These are phyloP conservation scores for Epinephelus lanceolatus DNA, from an alignment of 2,113 vertebrate species.

Conservation along the genomic window DNA sequence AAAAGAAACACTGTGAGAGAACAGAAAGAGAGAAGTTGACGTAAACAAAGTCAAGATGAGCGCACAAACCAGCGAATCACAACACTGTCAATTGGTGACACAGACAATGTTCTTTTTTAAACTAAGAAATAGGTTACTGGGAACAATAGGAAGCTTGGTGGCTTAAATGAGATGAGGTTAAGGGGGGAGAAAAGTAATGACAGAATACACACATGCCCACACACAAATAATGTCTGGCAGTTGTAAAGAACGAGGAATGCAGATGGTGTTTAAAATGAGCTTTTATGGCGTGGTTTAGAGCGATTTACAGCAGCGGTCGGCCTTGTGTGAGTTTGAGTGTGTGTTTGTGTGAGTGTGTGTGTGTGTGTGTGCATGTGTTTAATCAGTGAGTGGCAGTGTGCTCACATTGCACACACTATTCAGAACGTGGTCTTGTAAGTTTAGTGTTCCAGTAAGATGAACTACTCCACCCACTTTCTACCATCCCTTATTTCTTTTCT, in stretches of 20 bases:
- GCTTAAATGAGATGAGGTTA: conserved; percentile 44
- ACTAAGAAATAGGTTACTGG: conserved; percentile 35
- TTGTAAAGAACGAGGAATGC: conserved; percentile 67
- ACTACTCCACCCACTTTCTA: conserved; percentile 15
- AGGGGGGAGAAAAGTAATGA: conserved; percentile 15
- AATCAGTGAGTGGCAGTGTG: conserved; percentile 38
- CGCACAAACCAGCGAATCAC: conserved; percentile 13
- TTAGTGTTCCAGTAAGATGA: conserved; percentile 29
- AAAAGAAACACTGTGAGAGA: conserved; percentile 1
- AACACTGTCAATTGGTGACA: conserved; percentile 14
- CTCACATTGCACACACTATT: conserved; percentile 2
- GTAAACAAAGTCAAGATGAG: conserved; percentile 43
- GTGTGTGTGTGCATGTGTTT: conserved; percentile 27
- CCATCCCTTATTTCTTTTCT: neutral
- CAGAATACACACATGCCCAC: conserved; percentile 41
- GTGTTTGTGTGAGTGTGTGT: conserved; percentile 15
- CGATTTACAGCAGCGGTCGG: conserved; percentile 62
- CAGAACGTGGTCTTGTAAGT: neutral
- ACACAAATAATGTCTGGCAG: conserved; percentile 52
- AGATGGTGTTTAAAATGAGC: conserved; percentile 75
- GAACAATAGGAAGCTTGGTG: conserved; percentile 50
- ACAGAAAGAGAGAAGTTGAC: conserved; percentile 16
- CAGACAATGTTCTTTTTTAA: conserved; percentile 39
- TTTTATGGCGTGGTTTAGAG: conserved; percentile 67
- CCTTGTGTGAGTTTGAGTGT: conserved; percentile 21